Evolutionary conservation across 2,888 invertebrate species (phyloP), one percentile per base, ranked within the genome.

Genomic region (Drosophila birchii): DNA sequence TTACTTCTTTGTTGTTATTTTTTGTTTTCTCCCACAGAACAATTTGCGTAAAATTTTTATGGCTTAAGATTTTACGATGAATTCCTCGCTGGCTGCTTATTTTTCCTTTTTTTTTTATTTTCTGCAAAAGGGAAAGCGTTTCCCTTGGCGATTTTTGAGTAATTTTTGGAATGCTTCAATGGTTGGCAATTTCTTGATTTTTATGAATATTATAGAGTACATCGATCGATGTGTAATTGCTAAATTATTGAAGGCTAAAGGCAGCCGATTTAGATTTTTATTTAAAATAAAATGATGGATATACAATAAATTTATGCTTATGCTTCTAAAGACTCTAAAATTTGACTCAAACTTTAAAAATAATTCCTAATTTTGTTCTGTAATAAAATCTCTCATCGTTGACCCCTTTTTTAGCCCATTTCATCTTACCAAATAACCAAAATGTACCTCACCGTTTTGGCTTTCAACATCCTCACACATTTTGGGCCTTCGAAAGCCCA

Each of bases 41-140:
- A 84, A 84, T 84, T 84, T 89, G 81, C 78, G 77, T 81, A 71
- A 70, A 75, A 78, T 78, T 79, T 88, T 84, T 81, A 84, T 74
- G 88, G 49, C 85, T 81, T 79, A 59, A 41, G 71, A 81, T 84
- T 87, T 84, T 49, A 67, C 76, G 68, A 67, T 54, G 57, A 56
- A 55, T 64, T 56, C 75, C 51, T 43, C 18, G 54, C 58, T 38
- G 7, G 54, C 47, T 64, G 41, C 23, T 61, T 61, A 2, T 18
- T 20, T 32, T 32, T 16, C 8, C 5, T 34, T 39, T 34, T 5
- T 34, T 39, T 34, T 53, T 34, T 44, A 38, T 68, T 56, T 44
- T 20, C 16, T 9, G 12, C 20, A n/a, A 16, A 23, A 23, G 29
- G 45, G 12, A 38, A 54, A 54, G 44, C 36, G 12, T 32, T 38